Evolutionary conservation across 2,888 invertebrate species (phyloP), one percentile per base, ranked within the genome.

Genomic region (Drosophila formosana): DNA sequence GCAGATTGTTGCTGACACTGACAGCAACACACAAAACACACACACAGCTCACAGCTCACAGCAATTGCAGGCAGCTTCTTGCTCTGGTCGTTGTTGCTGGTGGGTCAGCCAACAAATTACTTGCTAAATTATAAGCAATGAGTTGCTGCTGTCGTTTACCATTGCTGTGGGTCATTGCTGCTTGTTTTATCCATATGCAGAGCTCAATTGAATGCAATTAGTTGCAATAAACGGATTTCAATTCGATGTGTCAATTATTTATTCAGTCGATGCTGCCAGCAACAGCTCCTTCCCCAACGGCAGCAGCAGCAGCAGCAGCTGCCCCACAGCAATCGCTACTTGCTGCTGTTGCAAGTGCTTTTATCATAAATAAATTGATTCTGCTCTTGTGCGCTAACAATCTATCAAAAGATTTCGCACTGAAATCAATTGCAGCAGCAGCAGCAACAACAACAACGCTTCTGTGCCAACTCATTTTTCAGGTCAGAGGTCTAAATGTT

Each of bases 201-300:
- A 58, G 76, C 66, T 76, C 72, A 86, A 82, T 80, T 85, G 83
- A 61, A 69, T 72, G 80, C 80, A 86, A 86, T 82, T 82, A 86
- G 80, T 63, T 72, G 83, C 71, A 77, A 68, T 72, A 74, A 86
- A 76, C 66, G 69, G 51, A 77, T 75, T 74, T 80, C 55, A 53
- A 66, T 63, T 51, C 55, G 30, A 50, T 65, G 34, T 45, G 41
- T 55, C 55, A 60, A 69, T 68, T 72, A 82, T 71, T 78, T 75
- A 74, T 80, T 55, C 63, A 66, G 47, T 57, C 51, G 71, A 45
- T 50, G 62, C 30, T 41, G 34, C 50, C 53, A 34, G 43, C 50
- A 60, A 18, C 26, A 18, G 18, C 18, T 18, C 18, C 28, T 55
- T 18, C 34, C 34, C 43, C 62, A 30, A 18, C 28, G 28, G 23